These are phyloP conservation scores for Gadopsis marmoratus DNA, from an alignment of 2,797 vertebrate species.

Conservation along the genomic window DNA sequence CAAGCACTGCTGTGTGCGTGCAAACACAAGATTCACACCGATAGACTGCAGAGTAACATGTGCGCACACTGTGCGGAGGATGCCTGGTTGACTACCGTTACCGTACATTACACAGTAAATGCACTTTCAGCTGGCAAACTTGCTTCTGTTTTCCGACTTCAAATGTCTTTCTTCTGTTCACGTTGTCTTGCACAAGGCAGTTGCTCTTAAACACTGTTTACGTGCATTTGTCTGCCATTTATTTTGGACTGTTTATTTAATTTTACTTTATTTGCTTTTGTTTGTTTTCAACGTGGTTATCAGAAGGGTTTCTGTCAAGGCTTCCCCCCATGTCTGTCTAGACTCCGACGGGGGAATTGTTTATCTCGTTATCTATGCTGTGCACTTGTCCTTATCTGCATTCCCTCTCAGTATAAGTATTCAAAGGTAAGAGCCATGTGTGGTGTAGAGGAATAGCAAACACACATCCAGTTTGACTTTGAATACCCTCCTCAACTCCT, in stretches of 20 bases:
- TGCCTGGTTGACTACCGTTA: constrained; percentile 62
- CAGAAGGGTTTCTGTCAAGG: constrained; percentile 48
- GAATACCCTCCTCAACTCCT: constrained; percentile 75
- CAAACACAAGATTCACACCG: constrained; percentile 20
- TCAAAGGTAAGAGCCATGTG: constrained; percentile 76
- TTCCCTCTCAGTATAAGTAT: constrained; percentile 75
- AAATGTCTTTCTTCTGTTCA: constrained; percentile 62
- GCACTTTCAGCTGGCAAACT: constrained; percentile 82
- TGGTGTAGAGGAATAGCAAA: constrained; percentile 70
- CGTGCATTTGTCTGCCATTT: constrained; percentile 72
- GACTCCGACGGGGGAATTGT: constrained; percentile 51
- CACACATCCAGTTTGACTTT: constrained; percentile 82
- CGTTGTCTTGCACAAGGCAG: constrained; percentile 72
- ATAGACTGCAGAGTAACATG: neutral
- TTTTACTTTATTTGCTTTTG: constrained; percentile 47
- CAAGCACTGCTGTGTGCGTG: neutral
- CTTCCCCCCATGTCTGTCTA: constrained; percentile 45
- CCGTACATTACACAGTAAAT: constrained; percentile 81
- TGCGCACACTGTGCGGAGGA: constrained; percentile 1
- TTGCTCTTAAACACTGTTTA: constrained; percentile 66
- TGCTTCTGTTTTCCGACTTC: constrained; percentile 54
- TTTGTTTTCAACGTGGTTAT: constrained; percentile 60
- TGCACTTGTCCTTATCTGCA: constrained; percentile 73
- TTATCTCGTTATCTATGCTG: constrained; percentile 69
- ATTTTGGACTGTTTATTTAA: constrained; percentile 42